A percentile compares a stretch with the other conserved stretches of the same genome.
Conservation (phyloP, 2,888 invertebrate species). For the Apotomis capreana region DNA sequence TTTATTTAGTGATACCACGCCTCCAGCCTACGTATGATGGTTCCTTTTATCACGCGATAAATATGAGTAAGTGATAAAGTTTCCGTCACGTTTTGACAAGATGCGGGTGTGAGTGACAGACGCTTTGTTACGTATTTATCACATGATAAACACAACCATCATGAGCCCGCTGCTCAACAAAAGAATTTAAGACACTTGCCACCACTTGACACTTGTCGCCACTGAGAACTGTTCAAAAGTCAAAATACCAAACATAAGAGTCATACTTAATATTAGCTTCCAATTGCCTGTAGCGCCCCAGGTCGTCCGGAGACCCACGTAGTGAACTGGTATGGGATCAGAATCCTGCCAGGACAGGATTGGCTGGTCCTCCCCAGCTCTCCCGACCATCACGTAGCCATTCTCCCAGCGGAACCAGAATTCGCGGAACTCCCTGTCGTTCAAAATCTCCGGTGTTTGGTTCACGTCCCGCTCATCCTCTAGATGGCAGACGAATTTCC, state of each 20-base stretch:
- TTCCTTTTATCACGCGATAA: too few species aligned
- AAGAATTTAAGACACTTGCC: too few species aligned
- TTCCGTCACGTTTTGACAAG: too few species aligned
- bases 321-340: conserved; percentile 7
- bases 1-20: too few species aligned
- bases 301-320: conserved; percentile 15
- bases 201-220: too few species aligned
- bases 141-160: too few species aligned
- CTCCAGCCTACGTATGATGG: too few species aligned
- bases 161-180: too few species aligned
- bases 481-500: conserved; percentile 12
- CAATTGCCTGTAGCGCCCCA: conserved; percentile 24
- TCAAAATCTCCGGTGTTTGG: conserved; percentile 16
- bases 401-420: conserved; percentile 28
- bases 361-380: conserved; percentile 10
- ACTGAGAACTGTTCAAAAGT: too few species aligned
- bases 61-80: too few species aligned
- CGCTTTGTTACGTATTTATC: too few species aligned
- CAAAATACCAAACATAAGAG: background rate
- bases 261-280: conserved; percentile 12
- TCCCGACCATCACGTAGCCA: conserved; percentile 10
- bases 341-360: conserved; percentile 18
- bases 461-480: background rate
- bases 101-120: too few species aligned
- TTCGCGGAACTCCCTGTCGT: conserved; percentile 13